A percentile compares a stretch with the other conserved stretches of the same genome.
Evolutionary conservation across 2,113 vertebrate genomes (phyloP).

Genomic region (Ochotona princeps): DNA sequence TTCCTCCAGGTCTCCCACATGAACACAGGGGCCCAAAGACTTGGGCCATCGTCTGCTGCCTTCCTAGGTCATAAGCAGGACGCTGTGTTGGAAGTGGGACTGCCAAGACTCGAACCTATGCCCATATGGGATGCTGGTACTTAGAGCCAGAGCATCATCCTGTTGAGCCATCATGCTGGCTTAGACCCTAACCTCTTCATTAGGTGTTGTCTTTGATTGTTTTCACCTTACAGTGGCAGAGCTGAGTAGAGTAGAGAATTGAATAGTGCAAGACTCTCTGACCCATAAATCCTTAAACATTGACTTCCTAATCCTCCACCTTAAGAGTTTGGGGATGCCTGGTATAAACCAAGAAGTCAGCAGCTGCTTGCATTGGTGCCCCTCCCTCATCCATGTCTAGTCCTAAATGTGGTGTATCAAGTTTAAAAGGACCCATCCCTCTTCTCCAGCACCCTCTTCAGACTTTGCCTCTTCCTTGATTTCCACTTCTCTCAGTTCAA

Average conservation of each 20-base stretch:
- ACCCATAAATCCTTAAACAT: neutral
- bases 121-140: too few relatives aligned
- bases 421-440: neutral
- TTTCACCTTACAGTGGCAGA: neutral
- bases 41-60: too few relatives aligned
- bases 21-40: too few relatives aligned
- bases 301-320: neutral
- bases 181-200: neutral
- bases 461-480: neutral
- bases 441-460: conserved; percentile 30
- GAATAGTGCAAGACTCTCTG: neutral
- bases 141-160: too few relatives aligned
- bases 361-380: neutral
- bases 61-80: too few relatives aligned
- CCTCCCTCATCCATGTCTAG: neutral
- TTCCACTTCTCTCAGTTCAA: neutral
- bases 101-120: too few relatives aligned
- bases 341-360: neutral
- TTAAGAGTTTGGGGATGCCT: neutral
- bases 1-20: too few relatives aligned
- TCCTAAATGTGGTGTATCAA: neutral
- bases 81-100: too few relatives aligned
- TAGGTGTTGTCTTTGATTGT: neutral
- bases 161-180: too few relatives aligned
- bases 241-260: neutral